Conservation (phyloP, 2,797 vertebrate genomes). For the Sphaeramia orbicularis region DNA sequence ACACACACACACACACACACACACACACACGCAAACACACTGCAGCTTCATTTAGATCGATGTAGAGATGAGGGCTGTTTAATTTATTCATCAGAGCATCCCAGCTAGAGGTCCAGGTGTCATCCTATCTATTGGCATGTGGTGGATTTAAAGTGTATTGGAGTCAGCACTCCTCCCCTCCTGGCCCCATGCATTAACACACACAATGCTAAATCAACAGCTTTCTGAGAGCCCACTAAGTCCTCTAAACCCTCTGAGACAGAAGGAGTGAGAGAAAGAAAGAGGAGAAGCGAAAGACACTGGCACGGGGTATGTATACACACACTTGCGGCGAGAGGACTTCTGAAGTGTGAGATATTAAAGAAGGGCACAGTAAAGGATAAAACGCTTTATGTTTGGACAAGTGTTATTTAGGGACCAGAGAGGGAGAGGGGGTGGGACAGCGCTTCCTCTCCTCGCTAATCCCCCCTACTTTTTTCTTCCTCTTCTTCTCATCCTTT, state of each 20-base stretch:
- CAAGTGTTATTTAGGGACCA: constrained; percentile 66
- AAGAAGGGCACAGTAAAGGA: constrained; percentile 56
- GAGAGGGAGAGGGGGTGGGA: constrained; percentile 36
- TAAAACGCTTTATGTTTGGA: constrained; percentile 69
- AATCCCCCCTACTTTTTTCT: constrained; percentile 57
- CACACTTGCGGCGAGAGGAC: constrained; percentile 14
- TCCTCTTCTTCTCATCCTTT: constrained; percentile 40
- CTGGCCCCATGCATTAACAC: constrained; percentile 66
- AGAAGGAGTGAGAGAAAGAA: constrained; percentile 27
- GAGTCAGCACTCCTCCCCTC: constrained; percentile 74
- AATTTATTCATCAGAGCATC: constrained; percentile 72
- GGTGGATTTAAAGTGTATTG: constrained; percentile 72
- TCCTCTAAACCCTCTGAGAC: constrained; percentile 59
- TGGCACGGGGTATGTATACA: neutral
- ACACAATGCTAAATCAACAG: constrained; percentile 79
- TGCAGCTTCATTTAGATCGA: constrained; percentile 60
- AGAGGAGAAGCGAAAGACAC: constrained; percentile 28
- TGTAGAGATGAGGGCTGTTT: constrained; percentile 62
- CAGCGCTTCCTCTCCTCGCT: constrained; percentile 51
- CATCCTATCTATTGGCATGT: constrained; percentile 77
- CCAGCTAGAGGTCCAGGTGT: constrained; percentile 72
- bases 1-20: too few species aligned
- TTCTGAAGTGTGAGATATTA: constrained; percentile 58
- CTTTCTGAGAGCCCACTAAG: constrained; percentile 61
- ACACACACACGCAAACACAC: neutral